These are phyloP conservation scores for Sminthurides aquaticus DNA, from an alignment of 2,888 invertebrate species.

Conservation along the genomic window DNA sequence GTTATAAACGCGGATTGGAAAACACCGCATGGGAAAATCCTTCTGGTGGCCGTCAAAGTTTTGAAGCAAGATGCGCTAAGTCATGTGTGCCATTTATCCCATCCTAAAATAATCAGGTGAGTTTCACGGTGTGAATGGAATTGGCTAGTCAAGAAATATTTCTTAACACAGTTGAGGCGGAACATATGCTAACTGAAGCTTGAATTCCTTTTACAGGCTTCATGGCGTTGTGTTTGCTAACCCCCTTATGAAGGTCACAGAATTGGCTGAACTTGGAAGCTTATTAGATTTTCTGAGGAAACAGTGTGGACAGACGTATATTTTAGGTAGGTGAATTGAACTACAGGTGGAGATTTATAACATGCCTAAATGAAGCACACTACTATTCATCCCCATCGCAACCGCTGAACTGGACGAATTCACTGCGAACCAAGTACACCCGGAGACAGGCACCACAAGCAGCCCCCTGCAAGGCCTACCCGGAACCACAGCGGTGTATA, in stretches of 20 bases:
- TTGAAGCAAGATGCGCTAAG: conserved; percentile 87
- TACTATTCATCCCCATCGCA: not conserved
- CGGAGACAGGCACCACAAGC: conserved; percentile 91
- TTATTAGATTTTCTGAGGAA: conserved; percentile 80
- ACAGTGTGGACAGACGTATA: conserved; percentile 72
- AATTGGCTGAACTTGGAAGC: conserved; percentile 81
- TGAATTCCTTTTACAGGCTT: conserved; percentile 53
- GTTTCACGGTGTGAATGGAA: no score
- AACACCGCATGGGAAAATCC: conserved; percentile 57
- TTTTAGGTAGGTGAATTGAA: conserved; percentile 49
- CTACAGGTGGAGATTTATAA: no score
- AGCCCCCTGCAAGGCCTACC: conserved; percentile 94
- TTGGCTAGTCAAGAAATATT: no score
- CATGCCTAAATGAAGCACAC: not conserved
- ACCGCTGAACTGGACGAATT: no score
- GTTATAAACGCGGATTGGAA: conserved; percentile 91
- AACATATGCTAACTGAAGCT: not conserved
- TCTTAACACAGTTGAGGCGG: no score
- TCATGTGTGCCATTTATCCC: conserved; percentile 89
- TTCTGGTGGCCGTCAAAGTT: conserved; percentile 92
- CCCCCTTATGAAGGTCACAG: conserved; percentile 98
- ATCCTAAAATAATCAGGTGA: conserved; percentile 77
- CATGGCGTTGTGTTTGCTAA: conserved; percentile 89
- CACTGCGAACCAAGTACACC: conserved; percentile 57
- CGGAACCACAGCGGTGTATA: conserved; percentile 86